Conservation (phyloP, 2,113 vertebrate genomes). For the Girardinichthys multiradiatus region DNA sequence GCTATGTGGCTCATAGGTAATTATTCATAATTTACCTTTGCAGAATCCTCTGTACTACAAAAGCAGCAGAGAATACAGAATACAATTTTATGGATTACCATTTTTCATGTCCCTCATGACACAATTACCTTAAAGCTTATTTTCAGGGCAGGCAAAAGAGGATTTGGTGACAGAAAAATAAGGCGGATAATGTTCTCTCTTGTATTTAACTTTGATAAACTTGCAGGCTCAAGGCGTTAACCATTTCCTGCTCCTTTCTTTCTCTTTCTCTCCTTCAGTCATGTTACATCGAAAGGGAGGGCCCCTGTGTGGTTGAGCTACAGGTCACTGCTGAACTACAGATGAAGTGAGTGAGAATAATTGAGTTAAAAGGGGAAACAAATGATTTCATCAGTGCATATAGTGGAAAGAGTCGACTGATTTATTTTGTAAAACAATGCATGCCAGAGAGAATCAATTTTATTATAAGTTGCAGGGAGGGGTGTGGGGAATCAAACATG, state of each 20-base stretch:
- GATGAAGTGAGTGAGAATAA: constrained; percentile 83
- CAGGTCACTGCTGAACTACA: constrained; percentile 72
- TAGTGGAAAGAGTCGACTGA: constrained; percentile 75
- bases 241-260: constrained; percentile 29
- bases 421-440: constrained; percentile 78
- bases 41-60: constrained; percentile 65
- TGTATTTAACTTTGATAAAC: constrained; percentile 71
- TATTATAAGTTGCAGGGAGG: constrained; percentile 39
- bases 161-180: constrained; percentile 65
- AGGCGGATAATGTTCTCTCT: constrained; percentile 53
- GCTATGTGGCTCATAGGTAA: constrained; percentile 67
- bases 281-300: constrained; percentile 32
- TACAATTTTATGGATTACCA: constrained; percentile 73
- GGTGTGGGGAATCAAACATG: constrained; percentile 19
- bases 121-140: constrained; percentile 73
- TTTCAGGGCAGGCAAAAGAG: constrained; percentile 58
- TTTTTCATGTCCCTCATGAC: constrained; percentile 63
- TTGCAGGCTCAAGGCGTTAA: constrained; percentile 56
- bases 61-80: constrained; percentile 63
- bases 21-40: constrained; percentile 73
- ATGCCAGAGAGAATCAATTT: constrained; percentile 77
- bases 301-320: constrained; percentile 55
- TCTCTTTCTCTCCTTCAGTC: constrained; percentile 3
- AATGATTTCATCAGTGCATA: constrained; percentile 76
- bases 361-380: constrained; percentile 80